phyloP scores from a whole-genome alignment of 2,113 vertebrate genomes.

The Sinocyclocheilus grahami region DNA sequence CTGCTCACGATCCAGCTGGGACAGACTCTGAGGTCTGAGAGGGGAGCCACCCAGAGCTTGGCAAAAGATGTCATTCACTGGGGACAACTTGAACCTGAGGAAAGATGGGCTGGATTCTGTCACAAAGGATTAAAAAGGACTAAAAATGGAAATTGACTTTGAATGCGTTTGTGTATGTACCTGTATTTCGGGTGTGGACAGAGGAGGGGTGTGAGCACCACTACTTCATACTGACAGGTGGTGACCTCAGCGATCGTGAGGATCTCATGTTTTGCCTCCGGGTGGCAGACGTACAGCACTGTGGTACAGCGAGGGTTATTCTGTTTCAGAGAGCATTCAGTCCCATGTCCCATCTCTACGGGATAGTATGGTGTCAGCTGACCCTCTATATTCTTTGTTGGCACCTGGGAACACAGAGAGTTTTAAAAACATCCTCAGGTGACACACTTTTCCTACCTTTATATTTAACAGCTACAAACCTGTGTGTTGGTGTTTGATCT shows the following conservation, averaged over 20 bases:
- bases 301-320: slow-evolving; percentile 85
- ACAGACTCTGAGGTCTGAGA: slow-evolving; percentile 85
- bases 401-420: slow-evolving; percentile 63
- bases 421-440: background rate
- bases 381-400: slow-evolving; percentile 93
- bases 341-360: slow-evolving; percentile 91
- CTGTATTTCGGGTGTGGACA: slow-evolving; percentile 95
- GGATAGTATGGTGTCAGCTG: slow-evolving; percentile 95
- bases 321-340: slow-evolving; percentile 89
- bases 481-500: slow-evolving; percentile 61
- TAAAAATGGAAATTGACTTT: background rate
- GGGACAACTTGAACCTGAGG: slow-evolving; percentile 87
- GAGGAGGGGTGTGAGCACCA: slow-evolving; percentile 94
- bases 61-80: slow-evolving; percentile 96
- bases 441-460: background rate
- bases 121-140: background rate
- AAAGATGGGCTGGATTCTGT: background rate
- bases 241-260: slow-evolving; percentile 94
- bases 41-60: slow-evolving; percentile 92
- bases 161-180: slow-evolving; percentile 64
- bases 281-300: slow-evolving; percentile 95
- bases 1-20: slow-evolving; percentile 87
- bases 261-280: slow-evolving; percentile 97
- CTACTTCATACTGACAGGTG: slow-evolving; percentile 97
- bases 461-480: slow-evolving; percentile 55